Evolutionary conservation across 53 echinoderm and acorn worm species (phyloP), one percentile per base, ranked within the genome.

Genomic region (Henricia sp.): DNA sequence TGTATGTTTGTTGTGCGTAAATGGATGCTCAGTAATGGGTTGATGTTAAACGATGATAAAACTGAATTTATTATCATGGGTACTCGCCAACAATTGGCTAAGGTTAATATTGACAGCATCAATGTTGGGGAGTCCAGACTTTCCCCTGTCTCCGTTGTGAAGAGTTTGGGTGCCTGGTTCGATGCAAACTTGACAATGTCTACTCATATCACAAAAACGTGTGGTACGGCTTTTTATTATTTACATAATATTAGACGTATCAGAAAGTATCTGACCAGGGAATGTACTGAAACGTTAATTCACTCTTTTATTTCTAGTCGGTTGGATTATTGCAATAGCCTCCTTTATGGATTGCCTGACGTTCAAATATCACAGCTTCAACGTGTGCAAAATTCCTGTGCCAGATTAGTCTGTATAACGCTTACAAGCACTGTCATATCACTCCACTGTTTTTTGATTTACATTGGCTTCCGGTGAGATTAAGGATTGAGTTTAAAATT

Each of bases 161-260:
- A 48, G 48, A 48, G 48, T 48, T 48, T 48, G 48, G 48, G 48
- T 48, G 48, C 48, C 48, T 48, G 48, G 48, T 48, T 48, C 9
- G 48, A n/a, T n/a, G n/a, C n/a, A n/a, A 48, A 48, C 17, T 64
- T 64, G 25, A 64, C 64, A 64, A 64, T 67, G 67, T 67, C 25
- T 67, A 38, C 32, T 67, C 30, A 32, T 64, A 48, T 48, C 48
- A 48, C 48, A 48, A 48, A 48, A n/a, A n/a, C n/a, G n/a, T n/a
- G n/a, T n/a, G n/a, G n/a, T n/a, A n/a, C n/a, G n/a, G 9, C 48
- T 48, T 48, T 9, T 16, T 48, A 48, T 48, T 48, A 48, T 48
- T 48, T 48, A 48, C 48, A 48, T 16, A 48, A 16, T 16, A 48
- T 48, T 48, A 48, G 9, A 48, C n/a, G n/a, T n/a, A n/a, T n/a